These are phyloP conservation scores for Phoxinus dragarum DNA, from an alignment of 2,797 vertebrate species.

Conservation along the genomic window DNA sequence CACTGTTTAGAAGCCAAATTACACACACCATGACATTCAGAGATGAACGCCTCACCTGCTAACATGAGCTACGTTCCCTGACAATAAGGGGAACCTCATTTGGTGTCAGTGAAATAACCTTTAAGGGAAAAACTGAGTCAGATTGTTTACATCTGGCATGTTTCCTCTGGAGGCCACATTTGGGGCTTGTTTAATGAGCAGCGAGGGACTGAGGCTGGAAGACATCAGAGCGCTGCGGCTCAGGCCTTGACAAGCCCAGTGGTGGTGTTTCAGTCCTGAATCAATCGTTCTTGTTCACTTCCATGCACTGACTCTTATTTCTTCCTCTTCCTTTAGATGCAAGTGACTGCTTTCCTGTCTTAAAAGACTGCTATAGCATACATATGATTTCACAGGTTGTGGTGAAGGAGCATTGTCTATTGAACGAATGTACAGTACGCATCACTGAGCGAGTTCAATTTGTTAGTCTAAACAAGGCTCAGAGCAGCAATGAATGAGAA, in stretches of 20 bases:
- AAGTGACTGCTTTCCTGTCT: slow-evolving; percentile 13
- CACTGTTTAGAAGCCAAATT: slow-evolving; percentile 38
- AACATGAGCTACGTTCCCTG: slow-evolving; percentile 19
- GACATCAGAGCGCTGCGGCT: slow-evolving; percentile 25
- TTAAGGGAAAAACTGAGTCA: slow-evolving; percentile 36
- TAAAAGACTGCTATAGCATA: neutral
- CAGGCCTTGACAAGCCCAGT: slow-evolving; percentile 49
- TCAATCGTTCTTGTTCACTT: slow-evolving; percentile 12
- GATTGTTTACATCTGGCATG: slow-evolving; percentile 47
- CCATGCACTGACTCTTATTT: slow-evolving; percentile 9
- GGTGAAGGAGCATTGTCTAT: neutral
- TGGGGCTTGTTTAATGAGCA: slow-evolving; percentile 49
- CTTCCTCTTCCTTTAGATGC: slow-evolving; percentile 7
- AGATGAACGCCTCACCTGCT: slow-evolving; percentile 32
- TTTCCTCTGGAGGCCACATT: slow-evolving; percentile 50
- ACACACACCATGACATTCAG: slow-evolving; percentile 43
- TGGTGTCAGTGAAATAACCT: slow-evolving; percentile 37
- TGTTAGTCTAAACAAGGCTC: neutral
- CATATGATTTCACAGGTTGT: neutral
- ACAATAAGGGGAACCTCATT: slow-evolving; percentile 17
- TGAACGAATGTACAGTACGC: neutral
- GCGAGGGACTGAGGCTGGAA: slow-evolving; percentile 32
- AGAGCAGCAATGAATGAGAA: neutral
- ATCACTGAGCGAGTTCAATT: neutral
- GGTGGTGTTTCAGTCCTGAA: slow-evolving; percentile 21